phyloP scores from a whole-genome alignment of 2,113 vertebrate genomes.

The Podarcis cretensis region DNA sequence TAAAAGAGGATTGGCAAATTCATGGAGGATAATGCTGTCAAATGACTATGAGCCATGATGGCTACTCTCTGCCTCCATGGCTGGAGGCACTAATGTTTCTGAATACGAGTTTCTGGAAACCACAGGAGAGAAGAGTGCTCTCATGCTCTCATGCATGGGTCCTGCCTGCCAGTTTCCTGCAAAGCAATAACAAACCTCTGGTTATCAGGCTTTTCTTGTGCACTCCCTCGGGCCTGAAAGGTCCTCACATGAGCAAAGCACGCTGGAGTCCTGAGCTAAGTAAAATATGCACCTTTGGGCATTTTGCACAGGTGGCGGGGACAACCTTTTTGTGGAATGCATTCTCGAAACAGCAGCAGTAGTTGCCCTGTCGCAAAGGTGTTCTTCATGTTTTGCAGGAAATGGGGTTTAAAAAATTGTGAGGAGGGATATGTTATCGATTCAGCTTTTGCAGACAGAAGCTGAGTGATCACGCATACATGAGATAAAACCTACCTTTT shows the following conservation, averaged over 20 bases:
- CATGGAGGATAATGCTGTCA: too few species aligned
- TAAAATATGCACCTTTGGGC: neutral
- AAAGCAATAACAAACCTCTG: too few species aligned
- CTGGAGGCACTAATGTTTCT: too few species aligned
- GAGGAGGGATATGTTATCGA: neutral
- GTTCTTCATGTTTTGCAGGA: neutral
- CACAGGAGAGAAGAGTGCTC: too few species aligned
- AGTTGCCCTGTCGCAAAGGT: neutral
- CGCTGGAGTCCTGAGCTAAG: neutral
- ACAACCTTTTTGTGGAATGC: neutral
- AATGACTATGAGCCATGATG: too few species aligned
- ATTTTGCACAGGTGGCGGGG: neutral
- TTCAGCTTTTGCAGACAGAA: neutral
- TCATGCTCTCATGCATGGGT: too few species aligned
- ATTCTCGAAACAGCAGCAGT: neutral
- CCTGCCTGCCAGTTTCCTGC: too few species aligned
- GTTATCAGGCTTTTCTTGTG: too few species aligned
- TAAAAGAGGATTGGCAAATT: too few species aligned
- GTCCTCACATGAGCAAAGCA: neutral
- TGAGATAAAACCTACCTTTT: neutral
- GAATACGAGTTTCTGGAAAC: too few species aligned
- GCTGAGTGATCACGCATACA: neutral
- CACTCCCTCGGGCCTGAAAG: neutral
- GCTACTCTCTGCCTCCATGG: too few species aligned
- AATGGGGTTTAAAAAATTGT: neutral